Evolutionary conservation across 2,797 vertebrate species (phyloP).

Genomic region (Esox masquinongy): DNA sequence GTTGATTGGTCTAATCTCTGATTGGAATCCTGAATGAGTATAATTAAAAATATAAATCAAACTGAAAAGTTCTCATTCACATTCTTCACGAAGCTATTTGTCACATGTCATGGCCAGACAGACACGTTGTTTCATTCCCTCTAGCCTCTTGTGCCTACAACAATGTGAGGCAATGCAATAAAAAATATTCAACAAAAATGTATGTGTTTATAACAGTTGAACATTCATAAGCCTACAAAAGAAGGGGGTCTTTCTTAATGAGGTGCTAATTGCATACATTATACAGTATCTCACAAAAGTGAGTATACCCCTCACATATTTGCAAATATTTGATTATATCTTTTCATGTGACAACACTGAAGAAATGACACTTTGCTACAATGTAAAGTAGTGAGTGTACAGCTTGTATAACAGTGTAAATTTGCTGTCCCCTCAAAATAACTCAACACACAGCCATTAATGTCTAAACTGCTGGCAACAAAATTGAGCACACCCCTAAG

Average conservation of each 20-base stretch:
- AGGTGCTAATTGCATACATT: not conserved
- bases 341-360: too few species aligned
- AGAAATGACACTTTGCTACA: too few species aligned
- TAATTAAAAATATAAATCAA: slow-evolving; percentile 33
- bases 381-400: too few species aligned
- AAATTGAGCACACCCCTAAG: too few species aligned
- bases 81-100: slow-evolving; percentile 24
- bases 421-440: too few species aligned
- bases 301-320: too few species aligned
- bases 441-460: too few species aligned
- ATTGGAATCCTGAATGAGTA: slow-evolving; percentile 16
- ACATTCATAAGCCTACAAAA: not conserved
- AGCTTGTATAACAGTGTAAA: too few species aligned
- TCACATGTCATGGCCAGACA: slow-evolving; percentile 15
- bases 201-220: not conserved
- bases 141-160: not conserved
- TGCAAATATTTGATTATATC: too few species aligned
- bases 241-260: not conserved
- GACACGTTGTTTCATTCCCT: slow-evolving; percentile 3
- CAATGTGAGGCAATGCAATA: not conserved
- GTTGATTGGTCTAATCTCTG: slow-evolving; percentile 22
- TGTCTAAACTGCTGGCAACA: too few species aligned
- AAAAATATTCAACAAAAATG: not conserved
- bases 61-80: slow-evolving; percentile 27
- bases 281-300: too few species aligned